Evolutionary conservation across 2,113 vertebrate genomes (phyloP).

Genomic region (Centropus bengalensis): DNA sequence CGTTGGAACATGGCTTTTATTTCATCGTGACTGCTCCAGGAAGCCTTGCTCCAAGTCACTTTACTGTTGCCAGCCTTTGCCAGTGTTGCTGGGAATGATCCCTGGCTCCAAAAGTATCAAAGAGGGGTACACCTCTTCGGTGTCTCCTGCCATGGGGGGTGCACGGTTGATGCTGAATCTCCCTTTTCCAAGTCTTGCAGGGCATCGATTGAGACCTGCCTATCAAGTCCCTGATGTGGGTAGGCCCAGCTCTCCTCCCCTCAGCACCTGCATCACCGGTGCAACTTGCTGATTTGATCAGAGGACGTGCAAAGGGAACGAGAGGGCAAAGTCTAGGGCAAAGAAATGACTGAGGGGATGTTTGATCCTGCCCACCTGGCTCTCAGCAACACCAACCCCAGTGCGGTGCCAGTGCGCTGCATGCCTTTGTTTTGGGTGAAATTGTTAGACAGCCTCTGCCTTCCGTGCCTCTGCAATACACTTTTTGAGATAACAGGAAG

Average conservation of each 20-base stretch:
- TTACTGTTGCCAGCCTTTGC: background rate
- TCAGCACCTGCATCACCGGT: fast-evolving
- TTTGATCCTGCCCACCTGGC: background rate
- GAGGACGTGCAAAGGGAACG: background rate
- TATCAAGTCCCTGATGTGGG: fast-evolving
- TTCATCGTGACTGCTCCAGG: background rate
- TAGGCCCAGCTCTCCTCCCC: background rate
- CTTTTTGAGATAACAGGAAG: conserved; percentile 33
- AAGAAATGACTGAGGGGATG: fast-evolving
- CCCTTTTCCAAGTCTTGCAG: fast-evolving
- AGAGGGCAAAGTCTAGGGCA: background rate
- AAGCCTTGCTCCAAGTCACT: fast-evolving
- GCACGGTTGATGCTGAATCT: fast-evolving
- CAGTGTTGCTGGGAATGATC: fast-evolving
- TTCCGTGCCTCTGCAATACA: background rate
- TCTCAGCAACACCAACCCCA: background rate
- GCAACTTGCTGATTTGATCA: background rate
- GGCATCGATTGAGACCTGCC: fast-evolving
- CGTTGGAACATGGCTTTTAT: background rate
- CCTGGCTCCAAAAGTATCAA: background rate
- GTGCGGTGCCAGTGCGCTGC: fast-evolving
- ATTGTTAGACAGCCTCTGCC: background rate
- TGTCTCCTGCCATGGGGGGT: background rate
- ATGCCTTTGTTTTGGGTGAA: background rate
- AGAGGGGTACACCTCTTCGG: background rate